phyloP scores from a whole-genome alignment of 2,113 vertebrate genomes.

The Nothocercus julius region DNA sequence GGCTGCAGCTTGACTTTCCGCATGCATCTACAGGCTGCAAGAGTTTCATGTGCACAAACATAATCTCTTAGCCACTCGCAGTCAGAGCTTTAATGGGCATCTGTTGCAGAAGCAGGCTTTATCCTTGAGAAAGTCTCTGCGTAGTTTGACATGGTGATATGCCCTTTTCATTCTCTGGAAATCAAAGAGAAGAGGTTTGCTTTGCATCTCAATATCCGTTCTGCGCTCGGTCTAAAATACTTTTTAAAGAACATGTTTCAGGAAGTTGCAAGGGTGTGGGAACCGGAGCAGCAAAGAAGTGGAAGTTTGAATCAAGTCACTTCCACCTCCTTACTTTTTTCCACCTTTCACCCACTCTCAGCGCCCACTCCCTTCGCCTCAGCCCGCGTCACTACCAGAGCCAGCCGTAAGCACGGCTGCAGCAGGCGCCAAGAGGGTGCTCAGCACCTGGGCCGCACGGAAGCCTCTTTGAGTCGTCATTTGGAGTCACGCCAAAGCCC shows the following conservation, averaged over 20 bases:
- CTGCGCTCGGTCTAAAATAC: neutral
- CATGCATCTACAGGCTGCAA: fast-evolving
- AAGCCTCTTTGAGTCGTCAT: neutral
- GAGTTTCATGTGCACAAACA: fast-evolving
- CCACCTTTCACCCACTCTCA: neutral
- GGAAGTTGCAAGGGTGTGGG: neutral
- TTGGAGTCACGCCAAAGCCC: neutral
- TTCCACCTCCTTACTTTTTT: neutral
- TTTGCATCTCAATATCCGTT: neutral
- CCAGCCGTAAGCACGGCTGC: neutral
- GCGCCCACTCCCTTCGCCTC: neutral
- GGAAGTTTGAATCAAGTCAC: neutral
- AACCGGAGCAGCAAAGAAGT: neutral
- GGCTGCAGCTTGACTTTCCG: neutral
- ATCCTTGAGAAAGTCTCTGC: neutral
- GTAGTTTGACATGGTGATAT: neutral
- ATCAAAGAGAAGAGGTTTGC: neutral
- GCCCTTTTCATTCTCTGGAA: neutral
- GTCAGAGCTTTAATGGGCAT: neutral
- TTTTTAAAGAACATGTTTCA: fast-evolving
- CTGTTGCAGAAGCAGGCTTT: neutral
- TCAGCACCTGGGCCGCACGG: neutral
- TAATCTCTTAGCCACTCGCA: neutral
- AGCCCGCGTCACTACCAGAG: neutral
- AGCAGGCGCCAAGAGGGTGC: fast-evolving